phyloP scores from a whole-genome alignment of 1,140 invertebrate genomes.

The Calosoma granatense region DNA sequence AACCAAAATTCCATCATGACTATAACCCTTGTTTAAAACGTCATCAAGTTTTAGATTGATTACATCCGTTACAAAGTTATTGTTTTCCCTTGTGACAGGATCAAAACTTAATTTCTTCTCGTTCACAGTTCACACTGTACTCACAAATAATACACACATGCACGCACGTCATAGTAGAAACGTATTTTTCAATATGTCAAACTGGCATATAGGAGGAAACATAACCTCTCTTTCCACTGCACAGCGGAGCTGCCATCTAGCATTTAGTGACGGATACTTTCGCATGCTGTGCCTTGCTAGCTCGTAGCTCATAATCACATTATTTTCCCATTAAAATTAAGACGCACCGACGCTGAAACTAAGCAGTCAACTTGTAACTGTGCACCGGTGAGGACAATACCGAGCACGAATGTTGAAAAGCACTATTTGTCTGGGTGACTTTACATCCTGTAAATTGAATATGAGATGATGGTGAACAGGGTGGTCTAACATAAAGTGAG shows the following conservation, averaged over 20 bases:
- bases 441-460: background rate
- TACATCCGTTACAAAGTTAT: no score
- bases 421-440: background rate
- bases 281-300: background rate
- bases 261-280: no score
- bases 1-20: no score
- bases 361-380: background rate
- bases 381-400: background rate
- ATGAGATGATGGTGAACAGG: background rate
- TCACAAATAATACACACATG: no score
- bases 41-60: no score
- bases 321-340: background rate
- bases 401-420: background rate
- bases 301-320: background rate
- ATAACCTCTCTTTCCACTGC: no score
- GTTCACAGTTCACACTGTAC: no score
- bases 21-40: no score
- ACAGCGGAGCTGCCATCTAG: no score
- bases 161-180: no score
- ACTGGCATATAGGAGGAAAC: background rate
- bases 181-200: background rate
- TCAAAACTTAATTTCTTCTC: no score
- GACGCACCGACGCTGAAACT: background rate
- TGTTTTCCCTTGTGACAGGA: no score
- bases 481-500: background rate